Evolutionary conservation across 2,113 vertebrate species (phyloP), one percentile per base, ranked within the genome.

Genomic region (Larimichthys crocea): DNA sequence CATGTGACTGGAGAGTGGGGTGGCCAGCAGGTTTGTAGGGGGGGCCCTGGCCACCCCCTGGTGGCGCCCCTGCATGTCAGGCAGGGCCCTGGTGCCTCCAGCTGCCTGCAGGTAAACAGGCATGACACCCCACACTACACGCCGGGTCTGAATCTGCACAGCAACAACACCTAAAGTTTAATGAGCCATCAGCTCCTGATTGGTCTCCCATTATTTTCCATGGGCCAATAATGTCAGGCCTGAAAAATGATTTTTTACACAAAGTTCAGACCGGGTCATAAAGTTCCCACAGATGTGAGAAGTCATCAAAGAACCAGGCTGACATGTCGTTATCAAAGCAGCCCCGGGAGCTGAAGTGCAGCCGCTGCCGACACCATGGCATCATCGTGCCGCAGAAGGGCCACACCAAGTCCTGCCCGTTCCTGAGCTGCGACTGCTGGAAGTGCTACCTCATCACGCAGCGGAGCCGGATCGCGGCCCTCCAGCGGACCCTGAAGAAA

Each of bases 341-440:
- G 0, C 53, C n/a, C 0, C 5, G 31, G 1, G 4, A 3, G 57
- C 76, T 55, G 0, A 86, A 76, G 5, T 89, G 88, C 46, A 31
- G 24, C 16, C 62, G 84, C 8, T 90, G 86, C 82, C 64, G 82
- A 0, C 52, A 86, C 35, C 90, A 91, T 0, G 88, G 90, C 0
- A 7, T 89, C 40, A 24, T 85, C 11, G 35, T 67, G 42, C 75
- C 15, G n/a, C 60, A 29, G 57, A 89, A 74, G 35, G 88, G 83
- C 0, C 90, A 91, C 66, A 5, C 4, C 0, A 64, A 42, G 10
- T 0, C 0, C 3, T 91, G 89, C 11, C 88, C 84, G 0, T 86
- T 71, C 0, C 44, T 76, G 3, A 0, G 14, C 0, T 90, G 90
- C 10, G 10, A 22, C n/a, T 91, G 90, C 74, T 76, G 62, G 57